Evolutionary conservation across 2,888 invertebrate genomes (phyloP), one percentile per base, ranked within the genome.

Genomic region (Xylocampa areola): DNA sequence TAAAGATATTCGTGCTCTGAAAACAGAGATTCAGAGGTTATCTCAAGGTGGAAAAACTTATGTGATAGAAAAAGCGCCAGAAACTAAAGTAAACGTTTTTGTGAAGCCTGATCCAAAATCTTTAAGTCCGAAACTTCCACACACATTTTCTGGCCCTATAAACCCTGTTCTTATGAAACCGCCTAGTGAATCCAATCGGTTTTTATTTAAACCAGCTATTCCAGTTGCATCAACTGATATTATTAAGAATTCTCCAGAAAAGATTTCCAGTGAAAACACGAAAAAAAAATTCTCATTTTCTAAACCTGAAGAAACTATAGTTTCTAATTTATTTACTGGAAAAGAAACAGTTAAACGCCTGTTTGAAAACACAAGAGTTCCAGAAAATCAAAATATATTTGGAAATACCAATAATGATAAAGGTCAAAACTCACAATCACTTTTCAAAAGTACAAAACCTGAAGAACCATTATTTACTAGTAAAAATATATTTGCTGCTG

Each of bases 121-220:
- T n/a, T 17, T 59, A n/a, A 81, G 75, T 53, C 74, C 79, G 4
- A 86, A 82, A 79, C 55, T 61, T 25, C 21, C 64, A 21, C 69
- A 65, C 33, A 68, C 69, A 23, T 71, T 79, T 47, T 27, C 49
- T 48, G 47, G 66, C 8, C 55, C 82, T 10, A 32, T 30, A 4
- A 71, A 58, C 13, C 52, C 66, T 19, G n/a, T 25, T 10, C 4
- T 43, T 23, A 41, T 40, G 29, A 54, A 69, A 50, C 37, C 30
- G 30, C 51, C 45, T 5, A 72, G 45, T 52, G 77, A 71, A 17
- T 69, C 63, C 14, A 86, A 83, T 57, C 48, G 73, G 25, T 92
- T 91, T 72, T 86, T 84, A n/a, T 94, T 94, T 53, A 88, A 89
- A 68, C 90, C 92, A 11, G 92, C 93, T 13, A 88, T 89, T 68